Evolutionary conservation across 37 sponge, comb jelly and placozoan genomes (phyloP).

Genomic region (Eunapius fragilis): DNA sequence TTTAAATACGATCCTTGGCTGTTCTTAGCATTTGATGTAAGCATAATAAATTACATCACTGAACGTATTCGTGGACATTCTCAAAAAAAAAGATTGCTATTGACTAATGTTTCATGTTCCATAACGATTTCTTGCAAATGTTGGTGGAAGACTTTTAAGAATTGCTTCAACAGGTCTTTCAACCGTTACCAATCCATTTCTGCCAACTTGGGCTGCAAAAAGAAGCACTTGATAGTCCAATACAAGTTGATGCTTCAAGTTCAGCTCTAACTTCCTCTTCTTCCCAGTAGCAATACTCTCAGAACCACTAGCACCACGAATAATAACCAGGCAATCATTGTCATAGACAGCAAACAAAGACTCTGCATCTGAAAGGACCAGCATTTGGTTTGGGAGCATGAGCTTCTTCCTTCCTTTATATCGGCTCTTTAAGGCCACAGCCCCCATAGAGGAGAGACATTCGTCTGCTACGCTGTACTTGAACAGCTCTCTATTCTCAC

Average conservation of each 20-base stretch:
- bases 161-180: conserved; percentile 53
- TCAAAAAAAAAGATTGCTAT: not conserved
- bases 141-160: conserved; percentile 53
- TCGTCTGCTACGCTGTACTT: conserved; percentile 14
- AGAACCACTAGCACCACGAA: not conserved
- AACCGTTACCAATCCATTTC: conserved; percentile 43
- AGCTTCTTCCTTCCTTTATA: conserved; percentile 20
- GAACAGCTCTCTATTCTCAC: conserved; percentile 17
- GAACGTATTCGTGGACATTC: not conserved
- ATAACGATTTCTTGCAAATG: conserved; percentile 47
- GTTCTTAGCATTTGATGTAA: too few species aligned
- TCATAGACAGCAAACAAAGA: conserved; percentile 49
- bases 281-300: not conserved
- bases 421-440: not conserved
- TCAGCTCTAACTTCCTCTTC: not conserved
- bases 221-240: conserved; percentile 7
- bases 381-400: conserved; percentile 10
- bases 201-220: conserved; percentile 8
- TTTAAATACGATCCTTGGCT: too few species aligned
- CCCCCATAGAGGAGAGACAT: not conserved
- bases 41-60: too few species aligned
- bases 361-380: not conserved
- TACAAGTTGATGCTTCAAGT: conserved; percentile 6
- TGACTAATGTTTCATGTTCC: conserved; percentile 37
- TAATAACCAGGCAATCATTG: conserved; percentile 25